A percentile compares a stretch with the other conserved stretches of the same genome.
phyloP scores from a whole-genome alignment of 2,797 vertebrate genomes.

The Bovichtus variegatus region DNA sequence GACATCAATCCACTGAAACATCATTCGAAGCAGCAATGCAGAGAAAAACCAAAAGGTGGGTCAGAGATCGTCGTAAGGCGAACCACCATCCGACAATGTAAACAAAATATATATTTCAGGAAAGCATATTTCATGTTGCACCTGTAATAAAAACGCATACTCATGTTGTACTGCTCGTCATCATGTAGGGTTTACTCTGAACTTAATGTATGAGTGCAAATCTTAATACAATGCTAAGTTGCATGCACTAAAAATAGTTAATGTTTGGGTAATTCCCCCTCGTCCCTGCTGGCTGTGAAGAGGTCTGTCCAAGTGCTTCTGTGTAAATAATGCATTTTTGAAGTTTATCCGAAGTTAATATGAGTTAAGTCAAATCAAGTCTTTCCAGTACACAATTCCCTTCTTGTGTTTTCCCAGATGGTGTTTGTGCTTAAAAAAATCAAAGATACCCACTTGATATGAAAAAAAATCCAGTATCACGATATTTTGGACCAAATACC shows the following conservation, averaged over 20 bases:
- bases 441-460: background rate
- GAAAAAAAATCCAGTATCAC: no score
- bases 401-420: background rate
- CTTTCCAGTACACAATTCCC: background rate
- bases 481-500: no score
- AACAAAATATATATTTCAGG: slow-evolving; percentile 20
- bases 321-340: background rate
- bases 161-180: background rate
- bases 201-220: background rate
- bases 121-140: background rate
- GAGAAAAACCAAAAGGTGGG: slow-evolving; percentile 2
- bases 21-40: slow-evolving; percentile 20
- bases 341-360: background rate
- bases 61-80: slow-evolving; percentile 20
- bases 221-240: background rate
- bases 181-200: background rate
- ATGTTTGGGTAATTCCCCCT: background rate
- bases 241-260: no score
- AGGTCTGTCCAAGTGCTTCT: no score
- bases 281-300: background rate
- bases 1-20: slow-evolving; percentile 10
- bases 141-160: background rate
- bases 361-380: background rate
- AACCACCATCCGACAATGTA: background rate
- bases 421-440: background rate